phyloP scores from a whole-genome alignment of 2,888 invertebrate species.

The Drosophila algonquin region DNA sequence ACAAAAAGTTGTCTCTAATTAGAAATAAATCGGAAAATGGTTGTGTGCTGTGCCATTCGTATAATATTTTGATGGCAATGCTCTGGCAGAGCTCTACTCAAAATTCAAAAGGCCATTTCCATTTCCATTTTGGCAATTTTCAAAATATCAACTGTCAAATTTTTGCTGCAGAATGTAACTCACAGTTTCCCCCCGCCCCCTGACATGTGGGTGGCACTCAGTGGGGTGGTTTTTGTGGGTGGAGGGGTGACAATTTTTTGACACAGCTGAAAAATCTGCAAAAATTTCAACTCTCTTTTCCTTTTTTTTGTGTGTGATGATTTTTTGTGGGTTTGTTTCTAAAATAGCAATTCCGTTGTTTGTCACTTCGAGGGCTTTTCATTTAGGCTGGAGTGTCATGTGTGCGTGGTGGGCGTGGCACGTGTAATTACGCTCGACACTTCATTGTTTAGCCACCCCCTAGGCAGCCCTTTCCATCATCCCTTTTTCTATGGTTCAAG shows the following conservation, averaged over 20 bases:
- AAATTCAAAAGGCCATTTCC: constrained; percentile 50
- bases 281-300: constrained; percentile 58
- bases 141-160: constrained; percentile 82
- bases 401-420: constrained; percentile 62
- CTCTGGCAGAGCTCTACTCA: constrained; percentile 35
- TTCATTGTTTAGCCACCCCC: constrained; percentile 46
- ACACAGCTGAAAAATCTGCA: constrained; percentile 79
- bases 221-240: constrained; percentile 14
- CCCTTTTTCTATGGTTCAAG: constrained; percentile 37
- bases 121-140: constrained; percentile 63
- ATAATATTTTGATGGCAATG: constrained; percentile 68
- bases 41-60: constrained; percentile 50
- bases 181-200: constrained; percentile 52
- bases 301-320: constrained; percentile 24
- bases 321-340: constrained; percentile 53
- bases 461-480: not conserved
- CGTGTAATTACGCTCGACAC: constrained; percentile 69
- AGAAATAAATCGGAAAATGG: constrained; percentile 79
- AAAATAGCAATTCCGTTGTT: constrained; percentile 66
- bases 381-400: constrained; percentile 27
- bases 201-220: constrained; percentile 40
- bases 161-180: constrained; percentile 77
- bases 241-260: constrained; percentile 71
- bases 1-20: constrained; percentile 79
- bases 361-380: constrained; percentile 54